phyloP scores from a whole-genome alignment of 1,140 invertebrate genomes.

The Lepidurus arcticus region DNA sequence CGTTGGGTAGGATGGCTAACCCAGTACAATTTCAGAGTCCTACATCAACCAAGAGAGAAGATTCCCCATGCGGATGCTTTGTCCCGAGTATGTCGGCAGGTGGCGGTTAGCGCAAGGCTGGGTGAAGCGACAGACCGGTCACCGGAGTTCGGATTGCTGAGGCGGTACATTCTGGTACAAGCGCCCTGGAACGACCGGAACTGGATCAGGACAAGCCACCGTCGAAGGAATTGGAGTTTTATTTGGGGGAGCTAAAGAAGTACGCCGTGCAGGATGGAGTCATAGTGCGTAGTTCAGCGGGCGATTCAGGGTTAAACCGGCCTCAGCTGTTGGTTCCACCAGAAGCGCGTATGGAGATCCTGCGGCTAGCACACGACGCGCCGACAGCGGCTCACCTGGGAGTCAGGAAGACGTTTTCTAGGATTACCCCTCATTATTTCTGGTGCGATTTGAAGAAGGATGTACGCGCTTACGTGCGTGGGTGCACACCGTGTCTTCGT shows the following conservation, averaged over 20 bases:
- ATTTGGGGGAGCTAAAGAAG: not conserved
- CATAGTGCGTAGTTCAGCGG: not conserved
- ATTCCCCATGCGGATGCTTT: not conserved
- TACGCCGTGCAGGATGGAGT: not conserved
- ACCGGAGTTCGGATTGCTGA: not conserved
- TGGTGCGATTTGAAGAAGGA: not conserved
- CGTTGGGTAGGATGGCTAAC: slow-evolving; percentile 41
- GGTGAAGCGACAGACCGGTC: not conserved
- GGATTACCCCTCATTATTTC: not conserved
- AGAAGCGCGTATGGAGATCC: not conserved
- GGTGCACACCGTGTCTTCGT: not conserved
- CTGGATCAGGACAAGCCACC: not conserved
- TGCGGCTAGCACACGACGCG: not conserved
- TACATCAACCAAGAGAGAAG: not conserved
- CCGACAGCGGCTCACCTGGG: not conserved
- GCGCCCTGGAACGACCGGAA: not conserved
- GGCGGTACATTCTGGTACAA: not conserved
- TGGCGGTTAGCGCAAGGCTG: not conserved
- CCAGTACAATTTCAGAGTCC: slow-evolving; percentile 1
- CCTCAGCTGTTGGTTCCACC: not conserved
- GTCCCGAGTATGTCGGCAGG: not conserved
- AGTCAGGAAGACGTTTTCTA: not conserved
- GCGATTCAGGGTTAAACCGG: not conserved
- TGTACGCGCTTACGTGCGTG: not conserved
- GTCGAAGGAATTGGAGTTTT: not conserved